A percentile compares a stretch with the other conserved stretches of the same genome.
Conservation (phyloP, 2,797 vertebrate genomes). For the Hapalemur alaotrensis region DNA sequence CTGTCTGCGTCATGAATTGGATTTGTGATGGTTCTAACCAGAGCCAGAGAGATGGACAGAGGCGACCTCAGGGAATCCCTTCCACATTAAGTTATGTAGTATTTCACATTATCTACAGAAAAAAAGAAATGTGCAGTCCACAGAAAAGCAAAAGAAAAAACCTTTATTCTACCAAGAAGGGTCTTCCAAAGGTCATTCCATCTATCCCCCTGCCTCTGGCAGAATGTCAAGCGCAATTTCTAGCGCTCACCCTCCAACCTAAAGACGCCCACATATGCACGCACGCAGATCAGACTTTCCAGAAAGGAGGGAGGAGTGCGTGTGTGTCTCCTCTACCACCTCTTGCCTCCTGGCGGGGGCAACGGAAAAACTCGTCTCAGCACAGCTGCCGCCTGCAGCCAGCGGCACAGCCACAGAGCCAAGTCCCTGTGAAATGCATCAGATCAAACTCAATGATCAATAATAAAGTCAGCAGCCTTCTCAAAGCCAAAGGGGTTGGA, state of each 20-base stretch:
- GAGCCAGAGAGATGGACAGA: background rate
- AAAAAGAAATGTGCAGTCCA: background rate
- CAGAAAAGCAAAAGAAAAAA: background rate
- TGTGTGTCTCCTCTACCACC: slow-evolving; percentile 52
- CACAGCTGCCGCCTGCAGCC: slow-evolving; percentile 46
- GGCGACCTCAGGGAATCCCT: background rate
- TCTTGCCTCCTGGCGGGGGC: slow-evolving; percentile 57
- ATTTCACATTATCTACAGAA: background rate
- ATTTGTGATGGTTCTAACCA: background rate
- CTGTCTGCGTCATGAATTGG: background rate
- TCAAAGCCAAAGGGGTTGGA: slow-evolving; percentile 73
- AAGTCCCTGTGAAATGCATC: slow-evolving; percentile 76
- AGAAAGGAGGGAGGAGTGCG: slow-evolving; percentile 50
- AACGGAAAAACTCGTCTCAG: slow-evolving; percentile 69
- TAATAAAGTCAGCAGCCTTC: slow-evolving; percentile 80
- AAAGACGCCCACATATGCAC: slow-evolving; percentile 19
- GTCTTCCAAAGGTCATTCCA: slow-evolving; percentile 53
- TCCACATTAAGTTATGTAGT: background rate
- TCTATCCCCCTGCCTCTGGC: slow-evolving; percentile 40
- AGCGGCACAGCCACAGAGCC: slow-evolving; percentile 60
- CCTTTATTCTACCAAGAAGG: background rate
- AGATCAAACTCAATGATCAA: slow-evolving; percentile 78
- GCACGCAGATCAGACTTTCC: slow-evolving; percentile 43
- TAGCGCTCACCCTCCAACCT: slow-evolving; percentile 7
- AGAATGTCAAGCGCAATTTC: slow-evolving; percentile 44